Conservation (phyloP, 2,888 invertebrate genomes). For the Campoplex nolae region DNA sequence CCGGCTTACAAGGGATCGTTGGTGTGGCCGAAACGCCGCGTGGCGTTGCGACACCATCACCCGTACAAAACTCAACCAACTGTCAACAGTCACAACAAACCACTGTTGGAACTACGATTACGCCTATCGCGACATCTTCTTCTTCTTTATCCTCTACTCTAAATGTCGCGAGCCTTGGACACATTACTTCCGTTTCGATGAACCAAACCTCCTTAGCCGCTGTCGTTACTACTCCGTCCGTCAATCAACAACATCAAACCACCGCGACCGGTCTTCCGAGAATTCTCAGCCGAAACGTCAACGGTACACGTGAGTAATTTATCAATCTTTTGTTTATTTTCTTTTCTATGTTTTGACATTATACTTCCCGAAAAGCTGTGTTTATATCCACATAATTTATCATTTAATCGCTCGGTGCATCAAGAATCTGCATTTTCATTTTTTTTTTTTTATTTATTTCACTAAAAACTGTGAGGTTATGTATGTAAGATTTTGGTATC, state of each 20-base stretch:
- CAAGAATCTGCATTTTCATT: too few relatives aligned
- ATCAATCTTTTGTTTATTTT: slow-evolving; percentile 3
- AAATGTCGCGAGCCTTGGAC: slow-evolving; percentile 63
- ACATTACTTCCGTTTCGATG: slow-evolving; percentile 69
- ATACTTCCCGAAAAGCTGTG: not conserved
- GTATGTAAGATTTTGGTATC: too few relatives aligned
- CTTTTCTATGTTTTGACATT: not conserved
- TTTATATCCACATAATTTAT: too few relatives aligned
- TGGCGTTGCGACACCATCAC: slow-evolving; percentile 79
- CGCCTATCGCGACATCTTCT: slow-evolving; percentile 48
- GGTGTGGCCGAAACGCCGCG: slow-evolving; percentile 76
- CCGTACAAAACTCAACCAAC: slow-evolving; percentile 70
- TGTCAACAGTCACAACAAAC: slow-evolving; percentile 55
- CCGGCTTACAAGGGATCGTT: slow-evolving; percentile 68
- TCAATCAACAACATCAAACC: slow-evolving; percentile 70
- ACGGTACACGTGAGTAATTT: slow-evolving; percentile 82
- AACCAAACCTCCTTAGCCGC: slow-evolving; percentile 75
- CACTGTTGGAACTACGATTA: slow-evolving; percentile 61
- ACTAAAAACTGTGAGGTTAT: too few relatives aligned
- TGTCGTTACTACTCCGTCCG: slow-evolving; percentile 75
- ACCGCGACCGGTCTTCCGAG: slow-evolving; percentile 73
- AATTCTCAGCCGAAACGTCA: slow-evolving; percentile 83
- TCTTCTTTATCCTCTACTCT: slow-evolving; percentile 50
- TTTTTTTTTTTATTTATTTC: too few relatives aligned
- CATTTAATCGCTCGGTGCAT: too few relatives aligned